Evolutionary conservation across 2,797 vertebrate species (phyloP).

Genomic region (Microcaecilia unicolor): DNA sequence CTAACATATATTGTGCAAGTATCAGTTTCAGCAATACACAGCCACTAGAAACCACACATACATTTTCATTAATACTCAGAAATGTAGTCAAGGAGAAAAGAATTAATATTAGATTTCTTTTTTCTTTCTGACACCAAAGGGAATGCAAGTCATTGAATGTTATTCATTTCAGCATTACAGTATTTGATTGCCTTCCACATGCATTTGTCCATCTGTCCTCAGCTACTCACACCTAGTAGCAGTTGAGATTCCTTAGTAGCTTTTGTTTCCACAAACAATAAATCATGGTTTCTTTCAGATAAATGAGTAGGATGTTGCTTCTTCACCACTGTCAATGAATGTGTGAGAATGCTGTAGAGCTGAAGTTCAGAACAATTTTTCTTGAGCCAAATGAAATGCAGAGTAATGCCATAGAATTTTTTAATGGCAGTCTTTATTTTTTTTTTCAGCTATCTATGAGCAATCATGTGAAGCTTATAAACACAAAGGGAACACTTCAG

Average conservation of each 20-base stretch:
- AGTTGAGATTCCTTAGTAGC: not conserved
- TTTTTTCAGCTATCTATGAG: constrained; percentile 74
- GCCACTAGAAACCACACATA: no score
- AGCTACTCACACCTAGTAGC: not conserved
- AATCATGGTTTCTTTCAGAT: not conserved
- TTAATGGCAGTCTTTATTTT: constrained; percentile 10
- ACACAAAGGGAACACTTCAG: constrained; percentile 81
- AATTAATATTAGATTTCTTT: not conserved
- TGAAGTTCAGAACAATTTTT: not conserved
- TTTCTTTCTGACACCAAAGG: constrained; percentile 1
- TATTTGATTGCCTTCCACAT: not conserved
- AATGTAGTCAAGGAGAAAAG: no score
- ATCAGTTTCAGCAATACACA: no score
- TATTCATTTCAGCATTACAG: not conserved
- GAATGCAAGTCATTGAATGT: not conserved
- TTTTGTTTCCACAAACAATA: not conserved
- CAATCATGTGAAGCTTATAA: constrained; percentile 92
- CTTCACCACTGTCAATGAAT: not conserved
- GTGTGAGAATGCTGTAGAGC: not conserved
- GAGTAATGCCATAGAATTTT: constrained; percentile 7
- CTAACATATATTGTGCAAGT: no score
- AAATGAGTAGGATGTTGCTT: not conserved
- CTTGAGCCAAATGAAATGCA: constrained; percentile 6
- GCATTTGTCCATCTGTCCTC: not conserved
- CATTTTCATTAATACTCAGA: no score